A percentile compares a stretch with the other conserved stretches of the same genome.
These are phyloP conservation scores for Tetramorium bicarinatum DNA, from an alignment of 2,888 invertebrate genomes.

Conservation along the genomic window DNA sequence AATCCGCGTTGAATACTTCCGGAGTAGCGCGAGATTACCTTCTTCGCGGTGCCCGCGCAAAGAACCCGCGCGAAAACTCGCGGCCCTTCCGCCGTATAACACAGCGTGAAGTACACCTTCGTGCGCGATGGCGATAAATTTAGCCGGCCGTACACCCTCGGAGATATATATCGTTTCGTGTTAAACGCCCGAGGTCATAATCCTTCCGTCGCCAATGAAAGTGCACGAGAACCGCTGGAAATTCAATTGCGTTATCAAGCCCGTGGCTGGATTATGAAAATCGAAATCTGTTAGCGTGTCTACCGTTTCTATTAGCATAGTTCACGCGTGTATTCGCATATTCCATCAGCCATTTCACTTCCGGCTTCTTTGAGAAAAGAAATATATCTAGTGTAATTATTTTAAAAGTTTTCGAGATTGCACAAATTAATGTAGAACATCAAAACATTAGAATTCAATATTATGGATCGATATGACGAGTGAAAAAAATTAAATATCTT, in stretches of 20 bases:
- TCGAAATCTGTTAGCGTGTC: neutral
- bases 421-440: neutral
- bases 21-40: conserved; percentile 42
- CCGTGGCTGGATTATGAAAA: conserved; percentile 3
- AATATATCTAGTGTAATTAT: neutral
- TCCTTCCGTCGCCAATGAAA: conserved; percentile 30
- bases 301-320: neutral
- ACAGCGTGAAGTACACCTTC: conserved; percentile 41
- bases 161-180: conserved; percentile 37
- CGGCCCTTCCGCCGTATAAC: conserved; percentile 34
- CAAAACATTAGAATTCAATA: neutral
- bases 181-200: conserved; percentile 37
- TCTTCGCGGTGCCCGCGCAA: conserved; percentile 10
- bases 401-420: neutral
- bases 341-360: neutral
- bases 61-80: conserved; percentile 26
- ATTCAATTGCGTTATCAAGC: conserved; percentile 32
- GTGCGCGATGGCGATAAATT: conserved; percentile 46
- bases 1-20: conserved; percentile 44
- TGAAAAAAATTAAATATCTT: neutral
- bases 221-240: neutral
- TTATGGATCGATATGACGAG: neutral
- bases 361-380: neutral
- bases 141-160: conserved; percentile 11
- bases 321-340: neutral